Conservation (phyloP, 2,113 vertebrate genomes). For the Indri indri region DNA sequence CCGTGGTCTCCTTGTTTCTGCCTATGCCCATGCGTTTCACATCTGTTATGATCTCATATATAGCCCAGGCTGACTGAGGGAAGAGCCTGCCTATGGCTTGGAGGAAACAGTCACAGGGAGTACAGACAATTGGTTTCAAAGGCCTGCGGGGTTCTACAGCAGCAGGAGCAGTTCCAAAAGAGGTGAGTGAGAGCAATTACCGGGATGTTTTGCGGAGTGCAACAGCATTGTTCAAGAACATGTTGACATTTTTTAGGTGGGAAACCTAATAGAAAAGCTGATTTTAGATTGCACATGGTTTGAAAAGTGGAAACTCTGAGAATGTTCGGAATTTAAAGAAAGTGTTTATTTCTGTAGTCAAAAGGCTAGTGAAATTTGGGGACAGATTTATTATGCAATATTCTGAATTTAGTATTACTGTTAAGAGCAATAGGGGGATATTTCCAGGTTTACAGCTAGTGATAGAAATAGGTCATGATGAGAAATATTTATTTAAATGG, state of each 20-base stretch:
- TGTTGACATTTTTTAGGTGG: not conserved
- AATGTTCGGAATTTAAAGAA: not conserved
- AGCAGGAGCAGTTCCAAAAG: not conserved
- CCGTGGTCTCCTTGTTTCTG: accelerated
- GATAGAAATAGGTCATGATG: not conserved
- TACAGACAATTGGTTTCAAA: not conserved
- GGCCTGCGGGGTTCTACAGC: not conserved
- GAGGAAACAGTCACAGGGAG: not conserved
- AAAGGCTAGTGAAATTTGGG: not conserved
- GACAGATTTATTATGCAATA: not conserved
- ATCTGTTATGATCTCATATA: not conserved
- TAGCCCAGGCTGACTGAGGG: not conserved
- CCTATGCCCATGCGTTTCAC: not conserved
- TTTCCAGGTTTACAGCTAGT: not conserved
- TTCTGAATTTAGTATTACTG: not conserved
- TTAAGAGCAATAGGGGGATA: not conserved
- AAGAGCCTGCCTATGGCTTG: not conserved
- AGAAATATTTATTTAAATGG: slow-evolving; percentile 51
- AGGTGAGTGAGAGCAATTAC: not conserved
- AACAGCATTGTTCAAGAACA: not conserved
- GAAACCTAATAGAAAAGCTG: not conserved
- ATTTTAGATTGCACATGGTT: not conserved
- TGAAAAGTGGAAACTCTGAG: not conserved
- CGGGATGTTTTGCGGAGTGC: not conserved
- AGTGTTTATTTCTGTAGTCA: not conserved